phyloP scores from a whole-genome alignment of 2,113 vertebrate genomes.

The Rutilus rutilus region DNA sequence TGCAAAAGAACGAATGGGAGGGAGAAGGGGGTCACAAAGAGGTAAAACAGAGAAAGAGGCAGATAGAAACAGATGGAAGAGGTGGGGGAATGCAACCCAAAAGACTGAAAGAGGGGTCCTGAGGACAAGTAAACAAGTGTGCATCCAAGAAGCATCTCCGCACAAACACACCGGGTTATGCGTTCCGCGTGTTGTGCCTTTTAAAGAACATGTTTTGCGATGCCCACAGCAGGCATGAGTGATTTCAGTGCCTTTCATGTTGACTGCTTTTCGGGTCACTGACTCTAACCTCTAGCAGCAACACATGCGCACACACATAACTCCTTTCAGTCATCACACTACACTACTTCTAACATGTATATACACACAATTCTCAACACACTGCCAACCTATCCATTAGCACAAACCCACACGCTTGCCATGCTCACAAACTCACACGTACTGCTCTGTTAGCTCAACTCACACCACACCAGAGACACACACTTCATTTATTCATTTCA shows the following conservation, averaged over 20 bases:
- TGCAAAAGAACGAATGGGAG: slow-evolving; percentile 48
- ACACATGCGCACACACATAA: slow-evolving; percentile 53
- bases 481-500: not conserved
- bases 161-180: not conserved
- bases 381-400: not conserved
- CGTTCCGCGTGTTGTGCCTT: slow-evolving; percentile 13
- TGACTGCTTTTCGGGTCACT: slow-evolving; percentile 25
- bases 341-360: slow-evolving; percentile 6
- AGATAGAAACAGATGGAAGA: not conserved
- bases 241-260: slow-evolving; percentile 34
- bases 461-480: not conserved
- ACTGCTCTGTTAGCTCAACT: slow-evolving; percentile 15
- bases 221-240: slow-evolving; percentile 33
- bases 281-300: slow-evolving; percentile 27
- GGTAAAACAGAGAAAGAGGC: slow-evolving; percentile 37
- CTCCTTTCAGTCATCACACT: slow-evolving; percentile 48
- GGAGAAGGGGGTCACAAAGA: slow-evolving; percentile 31
- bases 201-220: slow-evolving; percentile 19
- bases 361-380: not conserved
- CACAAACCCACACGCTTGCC: not conserved
- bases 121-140: slow-evolving; percentile 30
- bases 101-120: slow-evolving; percentile 37
- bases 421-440: not conserved
- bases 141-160: not conserved
- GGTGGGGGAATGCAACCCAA: not conserved